These are phyloP conservation scores for Cyrtorhinus lividipennis DNA, from an alignment of 1,140 invertebrate species.

Conservation along the genomic window DNA sequence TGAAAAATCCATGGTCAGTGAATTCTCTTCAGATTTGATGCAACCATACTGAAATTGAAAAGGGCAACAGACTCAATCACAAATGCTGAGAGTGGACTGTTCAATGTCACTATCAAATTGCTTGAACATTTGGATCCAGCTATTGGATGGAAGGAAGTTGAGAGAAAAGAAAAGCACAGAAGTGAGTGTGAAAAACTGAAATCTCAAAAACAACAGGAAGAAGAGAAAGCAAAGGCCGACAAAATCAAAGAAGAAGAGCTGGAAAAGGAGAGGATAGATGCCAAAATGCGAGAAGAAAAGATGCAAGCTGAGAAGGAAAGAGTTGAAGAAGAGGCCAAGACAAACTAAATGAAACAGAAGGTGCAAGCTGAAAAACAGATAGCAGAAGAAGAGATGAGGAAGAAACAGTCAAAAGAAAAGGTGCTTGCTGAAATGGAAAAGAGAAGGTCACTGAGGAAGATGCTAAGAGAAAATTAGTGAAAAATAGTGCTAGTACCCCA, in stretches of 20 bases:
- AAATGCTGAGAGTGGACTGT: not conserved
- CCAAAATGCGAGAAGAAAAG: not conserved
- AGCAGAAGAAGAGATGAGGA: slow-evolving; percentile 16
- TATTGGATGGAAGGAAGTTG: not conserved
- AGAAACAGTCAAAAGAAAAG: slow-evolving; percentile 4
- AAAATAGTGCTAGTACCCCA: no score
- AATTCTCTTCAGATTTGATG: not conserved
- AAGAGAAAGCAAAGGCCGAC: not conserved
- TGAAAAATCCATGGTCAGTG: not conserved
- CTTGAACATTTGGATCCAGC: not conserved
- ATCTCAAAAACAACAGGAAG: not conserved
- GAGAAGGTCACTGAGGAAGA: no score
- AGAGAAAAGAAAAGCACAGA: not conserved
- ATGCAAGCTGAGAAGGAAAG: slow-evolving; percentile 14
- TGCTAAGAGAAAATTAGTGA: no score
- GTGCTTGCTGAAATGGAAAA: no score
- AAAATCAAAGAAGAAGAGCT: not conserved
- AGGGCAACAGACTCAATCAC: not conserved
- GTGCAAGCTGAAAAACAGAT: slow-evolving; percentile 14
- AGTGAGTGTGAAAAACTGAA: not conserved
- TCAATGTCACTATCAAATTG: not conserved
- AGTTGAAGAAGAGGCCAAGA: not conserved
- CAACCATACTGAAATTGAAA: not conserved
- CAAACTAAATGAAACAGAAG: slow-evolving; percentile 7
- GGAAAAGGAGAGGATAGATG: slow-evolving; percentile 2